These are phyloP conservation scores for Rhynchotus rufescens DNA, from an alignment of 2,797 vertebrate genomes.

Conservation along the genomic window DNA sequence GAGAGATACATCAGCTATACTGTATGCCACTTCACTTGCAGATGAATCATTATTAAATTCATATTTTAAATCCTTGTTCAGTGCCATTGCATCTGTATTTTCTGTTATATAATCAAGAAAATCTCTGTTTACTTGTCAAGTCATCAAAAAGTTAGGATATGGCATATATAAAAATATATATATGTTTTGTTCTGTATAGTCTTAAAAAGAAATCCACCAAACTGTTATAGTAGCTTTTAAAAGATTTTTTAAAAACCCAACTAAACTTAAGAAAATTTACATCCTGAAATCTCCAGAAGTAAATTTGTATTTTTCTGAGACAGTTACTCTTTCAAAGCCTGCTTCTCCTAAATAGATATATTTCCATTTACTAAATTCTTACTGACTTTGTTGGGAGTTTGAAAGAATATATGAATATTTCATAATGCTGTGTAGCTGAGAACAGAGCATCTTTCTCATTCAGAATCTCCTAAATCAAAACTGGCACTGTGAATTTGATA, in stretches of 20 bases:
- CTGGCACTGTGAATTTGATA: neutral
- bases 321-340: neutral
- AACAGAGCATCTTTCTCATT: neutral
- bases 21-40: neutral
- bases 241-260: neutral
- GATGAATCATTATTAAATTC: neutral
- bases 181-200: neutral
- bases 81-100: neutral
- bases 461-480: neutral
- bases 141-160: neutral
- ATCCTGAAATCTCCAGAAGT: neutral
- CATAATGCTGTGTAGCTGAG: neutral
- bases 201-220: neutral
- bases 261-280: neutral
- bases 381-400: neutral
- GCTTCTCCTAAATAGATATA: neutral
- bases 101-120: neutral
- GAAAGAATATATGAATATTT: neutral
- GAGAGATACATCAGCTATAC: neutral
- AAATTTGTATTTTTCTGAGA: neutral
- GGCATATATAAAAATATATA: too few relatives aligned
- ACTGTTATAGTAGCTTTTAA: neutral
- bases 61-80: neutral
- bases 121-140: neutral
- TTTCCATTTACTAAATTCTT: neutral